Base-by-base conservation (phyloP, 2,797 vertebrate species). In the Trichosurus vulpecula region DNA sequence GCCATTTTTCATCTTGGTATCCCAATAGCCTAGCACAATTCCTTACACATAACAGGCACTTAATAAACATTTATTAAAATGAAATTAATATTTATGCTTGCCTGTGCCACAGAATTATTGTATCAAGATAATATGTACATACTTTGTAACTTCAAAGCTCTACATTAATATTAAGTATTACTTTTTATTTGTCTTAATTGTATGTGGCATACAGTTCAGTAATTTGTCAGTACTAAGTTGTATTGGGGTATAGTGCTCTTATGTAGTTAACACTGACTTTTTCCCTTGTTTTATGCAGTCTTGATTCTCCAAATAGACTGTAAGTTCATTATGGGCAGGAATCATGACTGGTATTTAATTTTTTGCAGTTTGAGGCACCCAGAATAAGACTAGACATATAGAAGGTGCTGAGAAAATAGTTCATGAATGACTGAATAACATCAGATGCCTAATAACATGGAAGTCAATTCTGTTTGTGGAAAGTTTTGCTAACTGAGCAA, bases 381-480 rank as follows among this genome's bases (percentile, higher is more conserved):
- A 22, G 3, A 12, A 74, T 74, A 74, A 74, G 9, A 6, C 41
- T 87, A 41, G 41, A 51, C 74, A 51, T 11, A 11, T 3, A 47
- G 41, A 87, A 51, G 41, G 74, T 81, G 3, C 22, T 47, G 41
- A 81, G 41, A 81, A 81, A 47, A 47, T 81, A 47, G 47, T 81
- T 81, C 74, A 81, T 47, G n/a, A 81, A 0, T 10, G 0, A 9
- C 30, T 47, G 47, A 19, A n/a, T 41, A 35, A 29, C 9, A 35
- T 29, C 27, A 11, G 57, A 31, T 89, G 54, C 19, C 11, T n/a
- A 47, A 91, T 53, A 92, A 19, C 16, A 19, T 8, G 11, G 61
- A 22, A 2, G 47, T 52, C 1, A 3, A 29, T 30, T 0, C 58
- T 9, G 1, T 10, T 16, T 6, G 4, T 29, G 47, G 6, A 8